Evolutionary conservation across 1,140 invertebrate genomes (phyloP).

Genomic region (Marisa cornuarietis): DNA sequence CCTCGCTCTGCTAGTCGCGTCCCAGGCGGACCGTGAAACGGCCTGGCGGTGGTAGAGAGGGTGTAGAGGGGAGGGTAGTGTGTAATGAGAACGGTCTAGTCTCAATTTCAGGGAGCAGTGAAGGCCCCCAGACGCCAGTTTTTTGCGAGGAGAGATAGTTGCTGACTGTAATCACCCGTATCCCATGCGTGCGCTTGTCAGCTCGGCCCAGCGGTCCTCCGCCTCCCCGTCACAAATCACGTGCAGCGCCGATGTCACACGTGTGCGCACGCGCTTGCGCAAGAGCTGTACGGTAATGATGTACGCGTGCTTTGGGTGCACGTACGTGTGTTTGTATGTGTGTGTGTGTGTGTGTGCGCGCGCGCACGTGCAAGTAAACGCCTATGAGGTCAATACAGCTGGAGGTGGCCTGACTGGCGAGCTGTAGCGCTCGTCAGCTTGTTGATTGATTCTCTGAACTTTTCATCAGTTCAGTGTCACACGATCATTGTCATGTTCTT

Average conservation of each 20-base stretch:
- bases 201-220: no score
- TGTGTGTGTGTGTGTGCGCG: conserved; percentile 2
- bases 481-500: no score
- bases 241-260: not conserved
- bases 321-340: not conserved
- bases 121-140: not conserved
- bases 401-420: no score
- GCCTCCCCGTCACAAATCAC: no score
- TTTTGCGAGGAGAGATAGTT: not conserved
- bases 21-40: no score
- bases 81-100: not conserved
- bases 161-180: not conserved
- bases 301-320: not conserved
- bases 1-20: no score
- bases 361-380: not conserved
- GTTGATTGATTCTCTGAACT: no score
- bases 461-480: no score
- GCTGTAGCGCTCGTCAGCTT: no score
- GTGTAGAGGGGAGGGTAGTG: not conserved
- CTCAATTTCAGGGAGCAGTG: not conserved
- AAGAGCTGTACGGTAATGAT: not conserved
- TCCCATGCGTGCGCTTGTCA: not conserved
- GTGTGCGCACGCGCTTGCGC: not conserved
- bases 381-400: no score
- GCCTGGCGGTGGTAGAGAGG: not conserved